Conservation (phyloP, 2,797 vertebrate genomes). For the Poecilia velifera region DNA sequence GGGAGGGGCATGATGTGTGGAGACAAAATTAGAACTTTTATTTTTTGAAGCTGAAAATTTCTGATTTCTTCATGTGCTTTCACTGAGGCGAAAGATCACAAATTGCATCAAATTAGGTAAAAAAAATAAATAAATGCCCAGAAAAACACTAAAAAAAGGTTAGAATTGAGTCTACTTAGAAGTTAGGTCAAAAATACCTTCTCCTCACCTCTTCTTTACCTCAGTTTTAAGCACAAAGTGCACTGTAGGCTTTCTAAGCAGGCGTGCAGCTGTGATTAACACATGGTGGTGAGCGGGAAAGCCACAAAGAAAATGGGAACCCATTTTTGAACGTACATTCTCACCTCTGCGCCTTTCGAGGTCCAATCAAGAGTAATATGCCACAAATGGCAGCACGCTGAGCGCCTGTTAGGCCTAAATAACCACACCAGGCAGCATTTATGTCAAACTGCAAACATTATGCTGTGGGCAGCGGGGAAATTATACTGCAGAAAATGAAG, state of each 20-base stretch:
- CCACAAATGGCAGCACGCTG: background rate
- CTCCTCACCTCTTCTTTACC: slow-evolving; percentile 8
- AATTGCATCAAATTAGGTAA: background rate
- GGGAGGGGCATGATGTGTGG: slow-evolving; percentile 33
- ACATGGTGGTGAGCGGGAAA: background rate
- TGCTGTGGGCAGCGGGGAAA: slow-evolving; percentile 9
- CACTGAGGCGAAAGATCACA: background rate
- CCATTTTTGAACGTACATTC: background rate
- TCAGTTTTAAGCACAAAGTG: slow-evolving; percentile 12
- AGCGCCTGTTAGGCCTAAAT: background rate
- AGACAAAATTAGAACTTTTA: slow-evolving; percentile 20
- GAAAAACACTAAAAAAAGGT: slow-evolving; percentile 39
- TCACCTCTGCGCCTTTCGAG: background rate
- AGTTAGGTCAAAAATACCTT: slow-evolving; percentile 45
- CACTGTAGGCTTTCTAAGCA: slow-evolving; percentile 6
- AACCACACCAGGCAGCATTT: slow-evolving; percentile 18
- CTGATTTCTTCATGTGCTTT: slow-evolving; percentile 15
- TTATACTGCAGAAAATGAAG: background rate
- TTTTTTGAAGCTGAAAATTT: background rate
- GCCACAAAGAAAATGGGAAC: background rate
- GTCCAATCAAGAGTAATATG: background rate
- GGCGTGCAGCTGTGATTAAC: background rate
- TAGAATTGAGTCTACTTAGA: slow-evolving; percentile 33
- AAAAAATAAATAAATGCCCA: slow-evolving; percentile 22
- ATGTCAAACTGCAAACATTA: slow-evolving; percentile 21